These are phyloP conservation scores for Trypoxylus dichotomus DNA, from an alignment of 1,140 invertebrate genomes.

Conservation along the genomic window DNA sequence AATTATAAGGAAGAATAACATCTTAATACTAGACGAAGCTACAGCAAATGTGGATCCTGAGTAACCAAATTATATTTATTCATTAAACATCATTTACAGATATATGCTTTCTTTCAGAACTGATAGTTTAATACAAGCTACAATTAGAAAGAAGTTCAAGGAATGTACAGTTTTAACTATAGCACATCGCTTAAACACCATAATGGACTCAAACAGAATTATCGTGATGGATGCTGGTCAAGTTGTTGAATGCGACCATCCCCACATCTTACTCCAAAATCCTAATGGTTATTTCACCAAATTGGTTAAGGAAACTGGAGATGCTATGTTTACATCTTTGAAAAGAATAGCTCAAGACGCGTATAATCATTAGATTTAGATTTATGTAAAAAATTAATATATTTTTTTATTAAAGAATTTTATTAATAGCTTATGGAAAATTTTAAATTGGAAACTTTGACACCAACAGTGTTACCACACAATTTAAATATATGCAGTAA, in stretches of 20 bases:
- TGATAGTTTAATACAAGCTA: constrained; percentile 73
- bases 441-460: no score
- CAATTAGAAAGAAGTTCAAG: constrained; percentile 71
- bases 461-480: no score
- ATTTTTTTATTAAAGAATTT: not conserved
- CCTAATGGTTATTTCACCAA: constrained; percentile 52
- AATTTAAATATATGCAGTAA: no score
- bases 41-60: constrained; percentile 59
- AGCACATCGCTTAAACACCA: constrained; percentile 74
- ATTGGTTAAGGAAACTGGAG: constrained; percentile 62
- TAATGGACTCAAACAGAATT: constrained; percentile 69
- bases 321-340: constrained; percentile 53
- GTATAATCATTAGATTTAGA: constrained; percentile 20
- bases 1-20: constrained; percentile 61
- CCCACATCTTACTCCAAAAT: constrained; percentile 64
- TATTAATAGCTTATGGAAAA: no score
- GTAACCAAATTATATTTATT: not conserved
- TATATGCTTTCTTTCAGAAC: constrained; percentile 49
- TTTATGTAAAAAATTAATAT: not conserved
- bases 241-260: constrained; percentile 62
- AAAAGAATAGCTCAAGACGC: constrained; percentile 53
- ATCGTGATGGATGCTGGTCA: constrained; percentile 71
- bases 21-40: constrained; percentile 62
- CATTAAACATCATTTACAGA: no score
- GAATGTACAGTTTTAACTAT: constrained; percentile 82